Percentiles rank a stretch among this genome's conserved stretches.
These are phyloP conservation scores for Ctenochaetus hawaiiensis DNA, from an alignment of 2,797 vertebrate species.

Conservation along the genomic window DNA sequence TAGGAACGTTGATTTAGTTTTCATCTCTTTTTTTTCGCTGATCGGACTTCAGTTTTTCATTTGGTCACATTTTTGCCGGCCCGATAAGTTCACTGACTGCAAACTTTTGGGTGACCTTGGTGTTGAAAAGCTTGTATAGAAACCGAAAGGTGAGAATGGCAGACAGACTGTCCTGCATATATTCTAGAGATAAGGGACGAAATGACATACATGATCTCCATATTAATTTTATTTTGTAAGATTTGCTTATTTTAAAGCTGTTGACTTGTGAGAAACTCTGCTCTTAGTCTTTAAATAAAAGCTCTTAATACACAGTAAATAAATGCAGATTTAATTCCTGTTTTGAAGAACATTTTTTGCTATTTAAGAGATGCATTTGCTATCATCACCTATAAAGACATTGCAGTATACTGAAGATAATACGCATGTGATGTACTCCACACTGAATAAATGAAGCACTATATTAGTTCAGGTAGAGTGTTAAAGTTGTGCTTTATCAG, in stretches of 20 bases:
- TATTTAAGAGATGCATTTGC: not conserved
- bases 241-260: too few species aligned
- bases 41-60: not conserved
- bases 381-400: not conserved
- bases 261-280: not conserved
- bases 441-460: not conserved
- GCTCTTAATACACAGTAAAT: not conserved
- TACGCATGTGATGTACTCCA: not conserved
- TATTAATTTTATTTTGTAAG: not conserved
- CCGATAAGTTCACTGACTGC: not conserved
- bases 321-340: not conserved
- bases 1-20: slow-evolving; percentile 25
- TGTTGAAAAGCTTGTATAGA: not conserved
- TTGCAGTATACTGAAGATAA: not conserved
- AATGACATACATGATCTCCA: not conserved
- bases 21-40: slow-evolving; percentile 16
- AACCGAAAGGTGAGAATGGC: not conserved
- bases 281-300: not conserved
- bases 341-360: not conserved
- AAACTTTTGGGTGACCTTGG: not conserved
- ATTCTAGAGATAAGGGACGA: not conserved
- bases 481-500: not conserved
- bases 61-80: not conserved
- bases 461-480: not conserved
- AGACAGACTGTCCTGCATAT: not conserved